phyloP scores from a whole-genome alignment of 2,797 vertebrate species.

The Pygocentrus nattereri region DNA sequence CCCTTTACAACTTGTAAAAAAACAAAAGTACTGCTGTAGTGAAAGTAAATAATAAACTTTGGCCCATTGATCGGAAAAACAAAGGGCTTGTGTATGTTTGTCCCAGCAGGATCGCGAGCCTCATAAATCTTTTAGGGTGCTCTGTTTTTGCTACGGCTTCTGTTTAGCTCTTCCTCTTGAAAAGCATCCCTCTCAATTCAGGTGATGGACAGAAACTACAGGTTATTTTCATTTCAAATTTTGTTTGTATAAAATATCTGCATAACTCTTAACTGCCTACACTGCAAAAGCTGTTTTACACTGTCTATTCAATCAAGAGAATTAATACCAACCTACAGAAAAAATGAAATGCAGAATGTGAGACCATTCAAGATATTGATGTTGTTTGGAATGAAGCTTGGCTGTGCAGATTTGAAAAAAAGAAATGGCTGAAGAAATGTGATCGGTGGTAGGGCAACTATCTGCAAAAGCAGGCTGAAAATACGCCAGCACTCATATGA shows the following conservation, averaged over 20 bases:
- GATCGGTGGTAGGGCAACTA: constrained; percentile 43
- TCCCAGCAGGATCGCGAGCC: constrained; percentile 76
- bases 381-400: constrained; percentile 45
- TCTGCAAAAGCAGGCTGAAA: constrained; percentile 40
- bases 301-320: neutral
- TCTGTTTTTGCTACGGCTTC: constrained; percentile 48
- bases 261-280: neutral
- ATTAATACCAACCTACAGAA: neutral
- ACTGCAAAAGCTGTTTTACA: neutral
- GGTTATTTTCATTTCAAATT: constrained; percentile 47
- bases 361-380: constrained; percentile 43
- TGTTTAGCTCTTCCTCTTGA: constrained; percentile 66
- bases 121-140: constrained; percentile 84
- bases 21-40: constrained; percentile 67
- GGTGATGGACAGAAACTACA: constrained; percentile 62
- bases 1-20: constrained; percentile 67
- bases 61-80: constrained; percentile 56
- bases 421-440: constrained; percentile 43
- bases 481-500: constrained; percentile 57
- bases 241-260: constrained; percentile 21
- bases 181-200: constrained; percentile 66
- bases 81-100: constrained; percentile 77
- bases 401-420: constrained; percentile 36
- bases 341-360: constrained; percentile 5
- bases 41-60: constrained; percentile 71